Percentiles rank a stretch among this genome's conserved stretches.
Evolutionary conservation across 2,888 invertebrate genomes (phyloP).

Genomic region (Drosophila emarginata): DNA sequence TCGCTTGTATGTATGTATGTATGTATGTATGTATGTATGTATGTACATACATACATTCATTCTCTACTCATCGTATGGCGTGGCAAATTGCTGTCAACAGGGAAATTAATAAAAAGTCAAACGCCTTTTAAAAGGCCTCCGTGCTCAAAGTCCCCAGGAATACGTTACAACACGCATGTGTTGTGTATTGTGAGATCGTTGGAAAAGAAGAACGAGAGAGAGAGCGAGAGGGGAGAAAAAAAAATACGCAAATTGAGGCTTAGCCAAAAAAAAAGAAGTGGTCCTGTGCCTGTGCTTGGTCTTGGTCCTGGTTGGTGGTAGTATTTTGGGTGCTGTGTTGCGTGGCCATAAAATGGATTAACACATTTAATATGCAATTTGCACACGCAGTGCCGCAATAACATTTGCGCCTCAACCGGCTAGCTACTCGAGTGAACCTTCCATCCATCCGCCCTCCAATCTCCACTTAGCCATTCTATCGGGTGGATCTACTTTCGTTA

Average conservation of each 20-base stretch:
- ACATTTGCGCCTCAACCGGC: slow-evolving; percentile 35
- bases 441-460: too few species aligned
- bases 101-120: slow-evolving; percentile 75
- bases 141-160: slow-evolving; percentile 1
- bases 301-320: not conserved
- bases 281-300: not conserved
- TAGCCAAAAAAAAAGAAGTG: slow-evolving; percentile 51
- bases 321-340: slow-evolving; percentile 17
- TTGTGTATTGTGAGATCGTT: slow-evolving; percentile 46
- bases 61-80: slow-evolving; percentile 73
- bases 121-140: slow-evolving; percentile 55
- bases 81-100: slow-evolving; percentile 78
- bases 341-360: slow-evolving; percentile 77
- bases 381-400: slow-evolving; percentile 43
- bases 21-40: too few species aligned
- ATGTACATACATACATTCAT: not conserved
- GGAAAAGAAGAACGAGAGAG: slow-evolving; percentile 4
- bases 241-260: slow-evolving; percentile 40
- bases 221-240: not conserved
- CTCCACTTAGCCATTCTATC: not conserved
- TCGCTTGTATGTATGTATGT: too few species aligned
- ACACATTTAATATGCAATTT: slow-evolving; percentile 80
- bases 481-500: not conserved
- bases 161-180: not conserved
- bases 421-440: not conserved